Conservation (phyloP, 2,888 invertebrate species). For the Mimas tiliae region DNA sequence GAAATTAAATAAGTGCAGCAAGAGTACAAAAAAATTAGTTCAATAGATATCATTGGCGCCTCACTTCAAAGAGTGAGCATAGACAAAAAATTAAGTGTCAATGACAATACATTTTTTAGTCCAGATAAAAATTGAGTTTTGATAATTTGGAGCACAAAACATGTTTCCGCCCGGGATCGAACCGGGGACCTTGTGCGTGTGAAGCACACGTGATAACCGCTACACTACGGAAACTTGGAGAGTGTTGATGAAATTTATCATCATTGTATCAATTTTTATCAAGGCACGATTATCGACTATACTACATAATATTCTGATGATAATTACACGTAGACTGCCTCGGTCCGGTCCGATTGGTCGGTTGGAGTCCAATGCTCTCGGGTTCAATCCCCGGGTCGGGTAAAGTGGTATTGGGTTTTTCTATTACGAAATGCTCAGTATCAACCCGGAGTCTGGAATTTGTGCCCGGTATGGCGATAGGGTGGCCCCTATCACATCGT, state of each 20-base stretch:
- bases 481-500: too few species aligned
- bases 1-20: constrained; percentile 48
- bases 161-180: constrained; percentile 89
- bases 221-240: constrained; percentile 88
- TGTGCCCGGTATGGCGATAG: too few species aligned
- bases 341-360: too few species aligned
- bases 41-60: constrained; percentile 37
- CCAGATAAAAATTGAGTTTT: neutral
- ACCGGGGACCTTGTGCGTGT: constrained; percentile 91
- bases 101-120: constrained; percentile 18
- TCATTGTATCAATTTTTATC: neutral
- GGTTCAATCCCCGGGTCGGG: too few species aligned
- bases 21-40: constrained; percentile 17
- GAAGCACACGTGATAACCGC: constrained; percentile 92
- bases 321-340: too few species aligned
- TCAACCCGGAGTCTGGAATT: too few species aligned
- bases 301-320: too few species aligned
- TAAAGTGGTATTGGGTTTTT: too few species aligned
- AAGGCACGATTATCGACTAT: too few species aligned
- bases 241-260: neutral
- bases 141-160: neutral
- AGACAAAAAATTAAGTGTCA: constrained; percentile 23
- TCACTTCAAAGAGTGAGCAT: constrained; percentile 34
- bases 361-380: too few species aligned
- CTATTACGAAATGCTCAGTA: too few species aligned